Evolutionary conservation across 2,797 vertebrate genomes (phyloP).

Genomic region (Tokudaia tokunoshimensis): DNA sequence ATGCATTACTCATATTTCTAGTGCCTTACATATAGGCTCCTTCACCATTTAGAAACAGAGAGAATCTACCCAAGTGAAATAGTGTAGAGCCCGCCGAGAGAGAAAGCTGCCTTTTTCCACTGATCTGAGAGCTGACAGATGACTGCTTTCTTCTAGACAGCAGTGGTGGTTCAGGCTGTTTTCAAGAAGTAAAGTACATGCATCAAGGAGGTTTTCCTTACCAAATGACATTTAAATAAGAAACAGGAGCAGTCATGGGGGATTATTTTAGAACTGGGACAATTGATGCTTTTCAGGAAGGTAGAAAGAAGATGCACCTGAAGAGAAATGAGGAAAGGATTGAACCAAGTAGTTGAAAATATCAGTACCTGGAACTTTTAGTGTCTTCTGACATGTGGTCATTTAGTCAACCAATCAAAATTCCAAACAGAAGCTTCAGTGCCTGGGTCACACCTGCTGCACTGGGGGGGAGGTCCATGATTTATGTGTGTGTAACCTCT

Average conservation of each 20-base stretch:
- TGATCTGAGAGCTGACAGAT: not conserved
- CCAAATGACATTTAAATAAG: not conserved
- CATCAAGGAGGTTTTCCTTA: not conserved
- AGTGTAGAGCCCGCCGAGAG: not conserved
- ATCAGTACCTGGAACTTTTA: conserved; percentile 39
- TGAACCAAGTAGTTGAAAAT: conserved; percentile 10
- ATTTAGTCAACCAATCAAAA: conserved; percentile 34
- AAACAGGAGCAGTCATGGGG: not conserved
- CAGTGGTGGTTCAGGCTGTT: not conserved
- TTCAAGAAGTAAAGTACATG: not conserved
- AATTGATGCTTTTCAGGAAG: not conserved
- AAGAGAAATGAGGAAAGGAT: not conserved
- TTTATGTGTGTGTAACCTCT: conserved; percentile 80
- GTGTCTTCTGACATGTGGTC: conserved; percentile 41
- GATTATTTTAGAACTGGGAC: not conserved
- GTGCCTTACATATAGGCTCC: not conserved
- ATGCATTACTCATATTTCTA: not conserved
- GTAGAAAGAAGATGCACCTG: not conserved
- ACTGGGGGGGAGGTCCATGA: conserved; percentile 40
- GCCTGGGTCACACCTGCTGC: conserved; percentile 86
- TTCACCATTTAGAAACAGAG: not conserved
- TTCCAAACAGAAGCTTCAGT: conserved; percentile 59
- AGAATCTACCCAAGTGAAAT: not conserved
- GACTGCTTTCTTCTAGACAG: not conserved
- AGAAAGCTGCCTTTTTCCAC: not conserved